Evolutionary conservation across 2,797 vertebrate species (phyloP).

Genomic region (Gobionotothen gibberifrons): DNA sequence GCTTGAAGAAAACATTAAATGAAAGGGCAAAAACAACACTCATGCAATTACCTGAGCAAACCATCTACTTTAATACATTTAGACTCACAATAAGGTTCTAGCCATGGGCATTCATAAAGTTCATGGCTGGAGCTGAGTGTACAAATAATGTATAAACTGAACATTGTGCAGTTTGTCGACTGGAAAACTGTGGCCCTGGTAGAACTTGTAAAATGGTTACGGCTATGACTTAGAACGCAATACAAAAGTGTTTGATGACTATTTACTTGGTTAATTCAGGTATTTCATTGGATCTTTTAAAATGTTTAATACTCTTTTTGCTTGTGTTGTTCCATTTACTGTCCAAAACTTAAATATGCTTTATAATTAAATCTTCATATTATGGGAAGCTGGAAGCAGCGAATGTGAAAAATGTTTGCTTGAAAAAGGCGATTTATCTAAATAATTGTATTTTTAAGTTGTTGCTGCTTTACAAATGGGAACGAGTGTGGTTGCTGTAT

Average conservation of each 20-base stretch:
- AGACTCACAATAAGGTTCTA: background rate
- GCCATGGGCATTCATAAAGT: background rate
- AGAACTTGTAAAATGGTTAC: background rate
- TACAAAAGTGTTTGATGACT: background rate
- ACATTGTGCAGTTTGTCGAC: background rate
- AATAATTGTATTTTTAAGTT: no score
- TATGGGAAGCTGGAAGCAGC: background rate
- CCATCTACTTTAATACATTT: background rate
- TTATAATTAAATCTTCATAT: background rate
- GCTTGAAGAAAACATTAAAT: background rate
- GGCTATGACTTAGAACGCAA: background rate
- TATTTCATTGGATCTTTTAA: background rate
- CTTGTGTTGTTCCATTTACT: background rate
- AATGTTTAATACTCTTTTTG: background rate
- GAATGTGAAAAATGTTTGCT: background rate
- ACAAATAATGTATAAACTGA: background rate
- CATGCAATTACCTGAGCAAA: conserved; percentile 1
- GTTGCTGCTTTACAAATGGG: background rate
- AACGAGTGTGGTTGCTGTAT: background rate
- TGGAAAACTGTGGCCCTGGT: background rate
- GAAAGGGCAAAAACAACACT: conserved; percentile 2
- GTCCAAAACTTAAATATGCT: background rate
- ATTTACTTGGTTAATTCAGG: background rate
- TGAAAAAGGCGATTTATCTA: background rate
- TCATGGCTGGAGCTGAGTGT: background rate